These are phyloP conservation scores for Phylloscopus collybita DNA, from an alignment of 2,797 vertebrate genomes.

Conservation along the genomic window DNA sequence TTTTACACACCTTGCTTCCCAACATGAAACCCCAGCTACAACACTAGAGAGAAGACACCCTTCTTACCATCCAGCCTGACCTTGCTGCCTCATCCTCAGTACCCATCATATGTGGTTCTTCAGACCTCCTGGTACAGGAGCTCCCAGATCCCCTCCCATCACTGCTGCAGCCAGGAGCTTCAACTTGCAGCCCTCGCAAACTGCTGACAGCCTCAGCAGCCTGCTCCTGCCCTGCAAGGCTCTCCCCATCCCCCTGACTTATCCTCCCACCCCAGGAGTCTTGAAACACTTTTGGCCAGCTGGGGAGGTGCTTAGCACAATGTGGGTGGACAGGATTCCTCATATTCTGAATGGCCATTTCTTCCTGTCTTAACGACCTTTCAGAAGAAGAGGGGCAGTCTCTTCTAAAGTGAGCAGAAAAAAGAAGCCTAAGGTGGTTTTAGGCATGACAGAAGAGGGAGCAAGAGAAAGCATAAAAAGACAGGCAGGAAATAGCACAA, in stretches of 20 bases:
- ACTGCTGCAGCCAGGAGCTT: neutral
- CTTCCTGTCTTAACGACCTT: neutral
- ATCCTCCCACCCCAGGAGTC: neutral
- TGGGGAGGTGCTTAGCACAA: neutral
- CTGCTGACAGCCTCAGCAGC: neutral
- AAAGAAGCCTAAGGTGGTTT: neutral
- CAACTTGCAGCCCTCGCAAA: neutral
- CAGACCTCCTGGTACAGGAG: neutral
- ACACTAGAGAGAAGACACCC: neutral
- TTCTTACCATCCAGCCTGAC: neutral
- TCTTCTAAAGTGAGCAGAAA: neutral
- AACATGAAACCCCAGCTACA: neutral
- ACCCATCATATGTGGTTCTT: neutral
- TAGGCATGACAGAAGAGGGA: neutral
- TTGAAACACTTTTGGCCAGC: neutral
- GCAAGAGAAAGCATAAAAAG: neutral
- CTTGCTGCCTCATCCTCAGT: neutral
- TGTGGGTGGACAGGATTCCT: neutral
- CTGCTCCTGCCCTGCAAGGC: neutral
- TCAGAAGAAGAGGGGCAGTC: neutral
- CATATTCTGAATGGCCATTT: neutral
- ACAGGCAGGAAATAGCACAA: constrained; percentile 28
- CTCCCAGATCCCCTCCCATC: neutral
- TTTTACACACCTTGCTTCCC: neutral
- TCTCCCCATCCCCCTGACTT: neutral